A percentile compares a stretch with the other conserved stretches of the same genome.
Conservation (phyloP, 2,888 invertebrate genomes). For the Laothoe populi region DNA sequence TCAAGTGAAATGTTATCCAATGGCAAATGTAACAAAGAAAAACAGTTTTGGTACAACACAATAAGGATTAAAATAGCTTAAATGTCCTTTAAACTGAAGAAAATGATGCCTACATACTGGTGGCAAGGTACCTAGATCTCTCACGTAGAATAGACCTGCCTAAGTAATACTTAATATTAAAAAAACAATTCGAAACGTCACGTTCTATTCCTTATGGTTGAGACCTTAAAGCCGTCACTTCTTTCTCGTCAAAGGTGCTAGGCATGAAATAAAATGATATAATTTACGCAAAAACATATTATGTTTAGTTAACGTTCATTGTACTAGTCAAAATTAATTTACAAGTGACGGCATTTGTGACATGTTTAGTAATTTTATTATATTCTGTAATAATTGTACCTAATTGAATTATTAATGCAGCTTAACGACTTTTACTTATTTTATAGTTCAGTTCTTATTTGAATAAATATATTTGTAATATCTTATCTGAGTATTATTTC, state of each 20-base stretch:
- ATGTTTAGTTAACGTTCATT: constrained; percentile 54
- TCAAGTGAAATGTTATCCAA: too few relatives aligned
- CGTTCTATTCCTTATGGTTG: constrained; percentile 2
- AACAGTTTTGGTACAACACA: too few relatives aligned
- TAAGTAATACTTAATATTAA: too few relatives aligned
- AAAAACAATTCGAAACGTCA: too few relatives aligned
- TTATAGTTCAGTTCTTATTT: constrained; percentile 77
- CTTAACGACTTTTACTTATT: constrained; percentile 75
- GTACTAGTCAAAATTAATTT: constrained; percentile 80
- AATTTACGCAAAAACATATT: constrained; percentile 35
- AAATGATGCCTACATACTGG: too few relatives aligned
- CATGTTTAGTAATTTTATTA: constrained; percentile 49
- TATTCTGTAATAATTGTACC: constrained; percentile 51
- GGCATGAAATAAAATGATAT: constrained; percentile 36
- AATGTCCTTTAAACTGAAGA: too few relatives aligned
- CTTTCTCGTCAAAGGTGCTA: constrained; percentile 67
- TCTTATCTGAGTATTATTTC: constrained; percentile 58
- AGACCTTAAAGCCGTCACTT: constrained; percentile 36
- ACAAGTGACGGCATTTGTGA: constrained; percentile 58
- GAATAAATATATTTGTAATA: constrained; percentile 84
- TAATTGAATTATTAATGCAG: constrained; percentile 65
- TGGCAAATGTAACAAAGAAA: too few relatives aligned
- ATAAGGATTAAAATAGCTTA: too few relatives aligned
- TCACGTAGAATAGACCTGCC: too few relatives aligned
- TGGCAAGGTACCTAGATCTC: too few relatives aligned